Percentiles rank a stretch among this genome's conserved stretches.
phyloP scores from a whole-genome alignment of 2,113 vertebrate genomes.

The Archilochus colubris region DNA sequence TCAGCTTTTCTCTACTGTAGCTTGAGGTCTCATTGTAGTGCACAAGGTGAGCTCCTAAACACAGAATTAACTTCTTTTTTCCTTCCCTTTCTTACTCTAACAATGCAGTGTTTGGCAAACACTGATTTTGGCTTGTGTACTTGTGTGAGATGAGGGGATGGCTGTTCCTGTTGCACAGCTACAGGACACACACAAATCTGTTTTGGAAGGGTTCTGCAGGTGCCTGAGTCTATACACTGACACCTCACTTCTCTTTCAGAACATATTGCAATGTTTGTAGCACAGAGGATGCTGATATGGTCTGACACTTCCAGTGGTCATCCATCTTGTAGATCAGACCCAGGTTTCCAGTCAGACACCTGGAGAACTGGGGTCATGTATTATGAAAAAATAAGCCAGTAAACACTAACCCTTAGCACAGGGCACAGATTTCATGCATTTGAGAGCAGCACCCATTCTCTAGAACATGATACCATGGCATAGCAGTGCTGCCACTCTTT shows the following conservation, averaged over 20 bases:
- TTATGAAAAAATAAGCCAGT: neutral
- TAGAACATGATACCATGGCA: neutral
- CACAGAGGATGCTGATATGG: neutral
- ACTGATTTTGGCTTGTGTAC: fast-evolving
- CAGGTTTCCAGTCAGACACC: neutral
- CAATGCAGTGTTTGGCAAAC: neutral
- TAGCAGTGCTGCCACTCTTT: neutral
- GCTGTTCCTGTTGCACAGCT: neutral
- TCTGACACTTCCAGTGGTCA: neutral
- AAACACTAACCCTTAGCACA: neutral
- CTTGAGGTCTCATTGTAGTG: neutral
- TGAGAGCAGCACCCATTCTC: neutral
- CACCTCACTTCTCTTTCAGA: neutral
- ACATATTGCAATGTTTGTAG: fast-evolving
- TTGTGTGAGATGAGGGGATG: neutral
- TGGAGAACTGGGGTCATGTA: fast-evolving
- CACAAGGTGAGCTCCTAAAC: neutral
- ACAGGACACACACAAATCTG: fast-evolving
- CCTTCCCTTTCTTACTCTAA: neutral
- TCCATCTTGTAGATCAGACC: neutral
- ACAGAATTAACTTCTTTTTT: neutral
- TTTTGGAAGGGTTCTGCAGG: neutral
- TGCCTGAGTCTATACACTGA: neutral
- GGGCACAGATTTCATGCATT: fast-evolving
- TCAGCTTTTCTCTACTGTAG: neutral